Percentiles rank a stretch among this genome's conserved stretches.
Evolutionary conservation across 2,797 vertebrate species (phyloP).

Genomic region (Gymnothorax javanicus): DNA sequence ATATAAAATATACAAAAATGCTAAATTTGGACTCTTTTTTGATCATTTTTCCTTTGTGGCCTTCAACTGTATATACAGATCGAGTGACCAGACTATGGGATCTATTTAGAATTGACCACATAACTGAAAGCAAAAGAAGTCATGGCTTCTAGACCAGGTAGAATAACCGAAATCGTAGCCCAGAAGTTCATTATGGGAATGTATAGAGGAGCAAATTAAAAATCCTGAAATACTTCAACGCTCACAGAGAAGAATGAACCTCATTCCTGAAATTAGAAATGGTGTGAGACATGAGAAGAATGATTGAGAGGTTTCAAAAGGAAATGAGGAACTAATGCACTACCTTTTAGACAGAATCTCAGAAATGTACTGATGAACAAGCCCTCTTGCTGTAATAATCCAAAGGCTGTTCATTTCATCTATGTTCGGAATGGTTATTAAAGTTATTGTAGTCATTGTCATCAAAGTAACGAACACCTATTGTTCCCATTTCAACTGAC

Average conservation of each 20-base stretch:
- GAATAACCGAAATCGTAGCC: neutral
- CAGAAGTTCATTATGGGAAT: neutral
- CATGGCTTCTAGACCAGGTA: neutral
- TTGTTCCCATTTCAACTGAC: neutral
- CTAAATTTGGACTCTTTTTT: too few species aligned
- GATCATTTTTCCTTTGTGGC: too few species aligned
- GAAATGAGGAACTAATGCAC: neutral
- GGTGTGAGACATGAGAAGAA: neutral
- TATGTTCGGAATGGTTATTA: conserved; percentile 8
- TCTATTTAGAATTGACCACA: neutral
- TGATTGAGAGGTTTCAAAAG: neutral
- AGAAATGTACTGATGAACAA: neutral
- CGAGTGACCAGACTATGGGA: neutral
- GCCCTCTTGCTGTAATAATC: neutral
- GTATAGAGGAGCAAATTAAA: neutral
- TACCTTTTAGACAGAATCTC: neutral
- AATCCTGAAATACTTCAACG: neutral
- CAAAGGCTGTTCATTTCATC: neutral
- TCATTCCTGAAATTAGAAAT: neutral
- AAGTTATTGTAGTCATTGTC: neutral
- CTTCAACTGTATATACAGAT: neutral
- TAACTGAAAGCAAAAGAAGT: neutral
- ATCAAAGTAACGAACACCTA: conserved; percentile 9
- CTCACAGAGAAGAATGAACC: neutral
- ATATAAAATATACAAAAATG: too few species aligned